Percentiles rank a stretch among this genome's conserved stretches.
Conservation (phyloP, 2,888 invertebrate species). For the Eledone cirrhosa region DNA sequence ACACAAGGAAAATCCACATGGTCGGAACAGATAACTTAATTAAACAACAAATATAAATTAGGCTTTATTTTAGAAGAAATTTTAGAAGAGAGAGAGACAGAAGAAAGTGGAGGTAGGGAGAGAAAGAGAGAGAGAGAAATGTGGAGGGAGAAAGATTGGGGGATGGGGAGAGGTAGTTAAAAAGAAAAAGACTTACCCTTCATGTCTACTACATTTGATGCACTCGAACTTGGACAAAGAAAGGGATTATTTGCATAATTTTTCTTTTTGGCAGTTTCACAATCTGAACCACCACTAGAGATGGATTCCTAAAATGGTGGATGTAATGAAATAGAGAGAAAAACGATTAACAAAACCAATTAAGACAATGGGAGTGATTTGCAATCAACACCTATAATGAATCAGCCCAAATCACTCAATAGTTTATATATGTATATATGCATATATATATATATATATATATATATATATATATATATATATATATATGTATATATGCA, state of each 20-base stretch:
- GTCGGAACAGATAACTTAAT: no score
- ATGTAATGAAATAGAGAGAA: background rate
- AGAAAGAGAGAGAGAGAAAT: no score
- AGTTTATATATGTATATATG: background rate
- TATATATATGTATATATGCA: background rate
- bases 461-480: background rate
- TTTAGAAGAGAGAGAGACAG: no score
- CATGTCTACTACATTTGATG: slow-evolving; percentile 94
- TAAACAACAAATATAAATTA: no score
- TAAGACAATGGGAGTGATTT: no score
- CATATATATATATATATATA: slow-evolving; percentile 15
- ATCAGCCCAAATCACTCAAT: background rate
- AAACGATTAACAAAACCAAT: background rate
- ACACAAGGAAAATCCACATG: no score
- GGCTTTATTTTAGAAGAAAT: no score
- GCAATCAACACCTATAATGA: background rate
- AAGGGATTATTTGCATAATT: slow-evolving; percentile 82
- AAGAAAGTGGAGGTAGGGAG: no score
- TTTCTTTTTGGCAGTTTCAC: slow-evolving; percentile 44
- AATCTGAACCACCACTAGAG: slow-evolving; percentile 47
- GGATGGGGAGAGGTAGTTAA: background rate
- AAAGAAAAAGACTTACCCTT: slow-evolving; percentile 75
- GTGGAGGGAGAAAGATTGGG: no score
- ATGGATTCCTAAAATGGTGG: slow-evolving; percentile 35
- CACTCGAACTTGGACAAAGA: slow-evolving; percentile 83